Conservation (phyloP, 2,113 vertebrate genomes). For the Myotis brandtii region DNA sequence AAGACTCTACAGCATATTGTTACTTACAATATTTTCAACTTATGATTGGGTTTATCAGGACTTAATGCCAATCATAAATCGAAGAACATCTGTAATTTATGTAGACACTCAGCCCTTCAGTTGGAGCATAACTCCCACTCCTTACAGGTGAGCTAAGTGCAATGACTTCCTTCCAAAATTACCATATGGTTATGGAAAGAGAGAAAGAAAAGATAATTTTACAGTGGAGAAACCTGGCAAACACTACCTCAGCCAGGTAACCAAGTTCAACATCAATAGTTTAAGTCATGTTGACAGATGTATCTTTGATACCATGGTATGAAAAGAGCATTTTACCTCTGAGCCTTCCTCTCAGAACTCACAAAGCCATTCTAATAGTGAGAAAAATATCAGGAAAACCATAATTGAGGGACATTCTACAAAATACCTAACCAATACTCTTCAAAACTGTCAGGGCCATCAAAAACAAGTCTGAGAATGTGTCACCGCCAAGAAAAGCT, state of each 20-base stretch:
- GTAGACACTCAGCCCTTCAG: background rate
- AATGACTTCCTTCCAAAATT: background rate
- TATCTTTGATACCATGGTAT: background rate
- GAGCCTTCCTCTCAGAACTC: background rate
- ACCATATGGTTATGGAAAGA: background rate
- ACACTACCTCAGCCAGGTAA: background rate
- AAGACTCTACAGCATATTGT: background rate
- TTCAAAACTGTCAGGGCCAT: background rate
- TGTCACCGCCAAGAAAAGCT: background rate
- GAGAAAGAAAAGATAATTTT: background rate
- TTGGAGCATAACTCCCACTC: background rate
- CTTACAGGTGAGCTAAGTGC: background rate
- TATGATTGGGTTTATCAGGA: background rate
- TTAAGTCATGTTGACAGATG: background rate
- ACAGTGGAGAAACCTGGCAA: background rate
- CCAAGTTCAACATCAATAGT: background rate
- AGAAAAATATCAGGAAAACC: background rate
- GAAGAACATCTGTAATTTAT: background rate
- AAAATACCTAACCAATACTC: background rate
- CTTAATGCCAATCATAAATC: background rate
- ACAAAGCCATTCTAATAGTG: background rate
- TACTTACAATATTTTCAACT: background rate
- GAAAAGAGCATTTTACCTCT: background rate
- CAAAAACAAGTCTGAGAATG: background rate
- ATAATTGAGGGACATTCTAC: background rate